These are phyloP conservation scores for Nanger granti DNA, from an alignment of 2,113 vertebrate species.

Conservation along the genomic window DNA sequence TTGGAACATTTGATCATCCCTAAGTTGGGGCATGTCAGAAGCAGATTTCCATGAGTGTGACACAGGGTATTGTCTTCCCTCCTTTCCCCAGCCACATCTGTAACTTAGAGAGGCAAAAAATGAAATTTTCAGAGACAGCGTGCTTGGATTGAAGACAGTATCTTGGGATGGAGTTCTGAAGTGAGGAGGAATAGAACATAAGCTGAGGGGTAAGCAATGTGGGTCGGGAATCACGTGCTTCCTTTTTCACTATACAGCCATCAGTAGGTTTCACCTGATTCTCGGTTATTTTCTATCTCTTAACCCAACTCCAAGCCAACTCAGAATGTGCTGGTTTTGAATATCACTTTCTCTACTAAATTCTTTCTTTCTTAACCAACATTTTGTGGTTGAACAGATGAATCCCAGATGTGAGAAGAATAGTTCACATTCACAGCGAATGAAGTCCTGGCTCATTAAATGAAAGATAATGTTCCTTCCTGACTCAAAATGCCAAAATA, in stretches of 20 bases:
- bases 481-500: slow-evolving; percentile 52
- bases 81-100: not conserved
- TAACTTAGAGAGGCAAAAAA: not conserved
- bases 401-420: slow-evolving; percentile 70
- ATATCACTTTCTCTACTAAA: slow-evolving; percentile 60
- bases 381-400: slow-evolving; percentile 66
- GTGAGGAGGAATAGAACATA: not conserved
- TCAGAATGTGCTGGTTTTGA: slow-evolving; percentile 18
- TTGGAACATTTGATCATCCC: not conserved
- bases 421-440: slow-evolving; percentile 53
- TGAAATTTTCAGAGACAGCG: not conserved
- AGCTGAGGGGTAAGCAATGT: no score
- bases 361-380: slow-evolving; percentile 63
- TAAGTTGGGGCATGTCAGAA: not conserved
- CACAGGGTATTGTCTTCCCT: not conserved
- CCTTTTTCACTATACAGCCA: not conserved
- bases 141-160: not conserved
- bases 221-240: fast-evolving
- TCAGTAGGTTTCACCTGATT: slow-evolving; percentile 50
- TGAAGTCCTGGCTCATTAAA: slow-evolving; percentile 58
- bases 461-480: slow-evolving; percentile 53
- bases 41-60: not conserved
- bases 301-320: slow-evolving; percentile 44
- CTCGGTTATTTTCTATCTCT: slow-evolving; percentile 47
- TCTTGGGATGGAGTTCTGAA: not conserved